phyloP scores from a whole-genome alignment of 2,113 vertebrate species.

The Neomonachus schauinslandi region DNA sequence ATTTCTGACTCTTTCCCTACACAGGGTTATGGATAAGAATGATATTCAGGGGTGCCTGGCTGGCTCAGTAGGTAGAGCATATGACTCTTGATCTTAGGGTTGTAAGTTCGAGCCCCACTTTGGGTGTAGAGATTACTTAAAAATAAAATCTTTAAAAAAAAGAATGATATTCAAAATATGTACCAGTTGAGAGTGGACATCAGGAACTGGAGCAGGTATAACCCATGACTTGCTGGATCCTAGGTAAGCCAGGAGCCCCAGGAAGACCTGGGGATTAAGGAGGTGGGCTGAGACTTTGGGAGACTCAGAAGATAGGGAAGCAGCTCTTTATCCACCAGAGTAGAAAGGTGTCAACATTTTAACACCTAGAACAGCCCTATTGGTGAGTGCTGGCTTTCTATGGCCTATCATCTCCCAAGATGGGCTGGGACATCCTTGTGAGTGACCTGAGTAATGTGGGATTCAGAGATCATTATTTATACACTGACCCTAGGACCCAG shows the following conservation, averaged over 20 bases:
- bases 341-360: neutral
- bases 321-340: neutral
- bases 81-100: neutral
- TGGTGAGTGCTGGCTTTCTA: rapidly evolving
- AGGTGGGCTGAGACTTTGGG: neutral
- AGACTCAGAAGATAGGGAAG: neutral
- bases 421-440: neutral
- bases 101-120: neutral
- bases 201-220: neutral
- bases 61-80: neutral
- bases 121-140: neutral
- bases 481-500: neutral
- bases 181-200: neutral
- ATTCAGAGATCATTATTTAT: neutral
- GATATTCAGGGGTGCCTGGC: neutral
- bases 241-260: neutral
- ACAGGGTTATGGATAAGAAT: too few relatives aligned
- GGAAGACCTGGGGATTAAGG: neutral
- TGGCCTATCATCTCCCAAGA: neutral
- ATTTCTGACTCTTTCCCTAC: neutral
- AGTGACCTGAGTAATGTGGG: neutral
- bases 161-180: neutral
- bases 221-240: neutral
- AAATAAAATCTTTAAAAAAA: neutral
- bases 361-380: neutral